Base-by-base conservation (phyloP, 2,113 vertebrate genomes). In the Zingel zingel region DNA sequence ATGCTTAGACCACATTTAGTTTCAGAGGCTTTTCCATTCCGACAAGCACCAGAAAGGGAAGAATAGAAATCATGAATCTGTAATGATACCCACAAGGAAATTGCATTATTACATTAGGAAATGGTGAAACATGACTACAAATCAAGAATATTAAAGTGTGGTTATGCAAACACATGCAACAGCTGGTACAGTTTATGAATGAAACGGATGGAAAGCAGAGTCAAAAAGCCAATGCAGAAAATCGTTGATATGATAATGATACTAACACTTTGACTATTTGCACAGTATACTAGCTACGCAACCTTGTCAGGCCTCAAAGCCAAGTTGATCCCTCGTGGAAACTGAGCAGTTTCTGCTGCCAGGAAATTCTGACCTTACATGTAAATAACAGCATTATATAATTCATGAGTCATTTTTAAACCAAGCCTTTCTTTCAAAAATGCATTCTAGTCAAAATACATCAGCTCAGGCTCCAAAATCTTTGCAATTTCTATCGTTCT, bases 351-450 rank as follows among this genome's bases (percentile, higher is more conserved):
- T 19, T 33, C 67, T 56, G 16, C 50, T 56, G 25, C 72, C 61
- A 65, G 77, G 50, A 57, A 25, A 72, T 14, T 33, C 25, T 36
- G 36, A 72, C 36, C 39, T 13, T 9, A 33, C 48, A 15, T 39
- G 27, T 66, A 64, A 72, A 72, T 36, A 73, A 66, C 39, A 72
- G 13, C 27, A 59, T 43, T 59, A 51, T 58, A 43, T 48, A 65
- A 77, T 30, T 50, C 57, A 70, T 64, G 48, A 70, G 57, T 77
- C 66, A 63, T n/a, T 47, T 77, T 25, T 45, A 16, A 59, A 30
- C 12, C n/a, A 19, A 19, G 8, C 8, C 13, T 53, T 47, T 54
- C 48, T 71, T 48, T 53, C 16, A 25, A 33, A 72, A 59, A 72
- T 19, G 19, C 59, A 48, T 47, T 58, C 39, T 6, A 30, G 48